A percentile compares a stretch with the other conserved stretches of the same genome.
These are phyloP conservation scores for Cossypha polioptera DNA, from an alignment of 2,797 vertebrate species.

Conservation along the genomic window DNA sequence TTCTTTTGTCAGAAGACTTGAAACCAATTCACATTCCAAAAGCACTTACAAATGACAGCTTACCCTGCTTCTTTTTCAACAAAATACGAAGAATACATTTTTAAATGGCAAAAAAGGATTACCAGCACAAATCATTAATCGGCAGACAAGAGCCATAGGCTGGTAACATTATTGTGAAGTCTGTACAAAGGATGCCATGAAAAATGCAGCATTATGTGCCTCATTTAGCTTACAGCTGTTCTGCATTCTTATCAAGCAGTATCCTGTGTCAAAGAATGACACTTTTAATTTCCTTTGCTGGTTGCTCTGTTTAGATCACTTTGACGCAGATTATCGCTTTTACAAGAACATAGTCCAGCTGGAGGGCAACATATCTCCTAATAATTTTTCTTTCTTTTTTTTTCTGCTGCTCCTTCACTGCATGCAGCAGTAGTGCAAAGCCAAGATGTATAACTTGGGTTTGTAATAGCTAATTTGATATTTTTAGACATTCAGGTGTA, in stretches of 20 bases:
- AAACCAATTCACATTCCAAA: not conserved
- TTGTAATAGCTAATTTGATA: not conserved
- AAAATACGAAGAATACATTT: not conserved
- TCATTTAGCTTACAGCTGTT: slow-evolving; percentile 34
- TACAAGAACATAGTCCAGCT: slow-evolving; percentile 28
- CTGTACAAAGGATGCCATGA: not conserved
- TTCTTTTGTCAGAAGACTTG: slow-evolving; percentile 18
- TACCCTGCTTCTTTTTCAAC: not conserved
- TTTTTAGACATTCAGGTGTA: not conserved
- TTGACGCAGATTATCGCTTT: slow-evolving; percentile 14
- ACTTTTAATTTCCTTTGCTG: slow-evolving; percentile 32
- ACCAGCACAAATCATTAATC: not conserved
- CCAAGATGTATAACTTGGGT: not conserved
- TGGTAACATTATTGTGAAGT: not conserved
- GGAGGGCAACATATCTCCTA: not conserved
- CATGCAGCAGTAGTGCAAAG: not conserved
- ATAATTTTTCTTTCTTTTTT: not conserved
- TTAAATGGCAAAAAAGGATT: not conserved
- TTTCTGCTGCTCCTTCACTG: not conserved
- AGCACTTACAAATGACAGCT: not conserved
- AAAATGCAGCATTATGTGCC: not conserved
- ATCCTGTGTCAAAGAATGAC: slow-evolving; percentile 20
- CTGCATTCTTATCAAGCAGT: not conserved
- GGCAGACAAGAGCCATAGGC: not conserved
- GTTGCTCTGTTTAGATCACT: slow-evolving; percentile 39